phyloP scores from a whole-genome alignment of 2,888 invertebrate species.

The Cataglyphis altisquamis region DNA sequence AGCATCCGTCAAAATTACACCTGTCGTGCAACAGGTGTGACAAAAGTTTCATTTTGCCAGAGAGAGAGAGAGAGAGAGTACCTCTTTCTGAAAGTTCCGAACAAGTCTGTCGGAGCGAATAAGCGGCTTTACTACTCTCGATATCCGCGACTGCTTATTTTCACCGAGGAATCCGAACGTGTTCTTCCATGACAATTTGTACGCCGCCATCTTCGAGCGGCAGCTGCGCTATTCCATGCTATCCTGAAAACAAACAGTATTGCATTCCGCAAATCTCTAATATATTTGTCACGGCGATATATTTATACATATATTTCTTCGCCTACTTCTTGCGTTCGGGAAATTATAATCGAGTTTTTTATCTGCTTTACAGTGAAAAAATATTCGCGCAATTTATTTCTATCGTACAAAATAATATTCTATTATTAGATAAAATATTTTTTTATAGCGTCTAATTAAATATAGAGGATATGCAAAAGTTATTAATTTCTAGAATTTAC shows the following conservation, averaged over 20 bases:
- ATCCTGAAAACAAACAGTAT: constrained; percentile 59
- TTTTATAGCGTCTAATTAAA: background rate
- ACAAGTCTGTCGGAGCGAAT: constrained; percentile 34
- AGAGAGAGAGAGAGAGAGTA: no score
- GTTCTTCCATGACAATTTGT: constrained; percentile 62
- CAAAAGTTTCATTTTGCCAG: constrained; percentile 52
- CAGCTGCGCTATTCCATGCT: constrained; percentile 24
- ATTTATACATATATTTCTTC: background rate
- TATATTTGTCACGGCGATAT: constrained; percentile 12
- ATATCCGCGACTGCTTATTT: constrained; percentile 59
- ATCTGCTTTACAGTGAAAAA: background rate
- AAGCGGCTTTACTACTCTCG: constrained; percentile 33
- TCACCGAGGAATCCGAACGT: constrained; percentile 66
- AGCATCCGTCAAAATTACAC: constrained; percentile 50
- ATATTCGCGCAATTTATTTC: background rate
- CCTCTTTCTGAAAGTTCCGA: constrained; percentile 14
- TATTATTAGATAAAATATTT: background rate
- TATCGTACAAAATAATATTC: background rate
- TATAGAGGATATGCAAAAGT: background rate
- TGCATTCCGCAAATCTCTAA: constrained; percentile 34
- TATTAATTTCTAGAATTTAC: background rate
- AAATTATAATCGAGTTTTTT: background rate
- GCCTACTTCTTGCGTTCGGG: background rate
- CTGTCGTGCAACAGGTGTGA: constrained; percentile 70
- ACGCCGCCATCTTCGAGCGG: constrained; percentile 61